Evolutionary conservation across 2,888 invertebrate genomes (phyloP).

Genomic region (Chloroclysta siterata): DNA sequence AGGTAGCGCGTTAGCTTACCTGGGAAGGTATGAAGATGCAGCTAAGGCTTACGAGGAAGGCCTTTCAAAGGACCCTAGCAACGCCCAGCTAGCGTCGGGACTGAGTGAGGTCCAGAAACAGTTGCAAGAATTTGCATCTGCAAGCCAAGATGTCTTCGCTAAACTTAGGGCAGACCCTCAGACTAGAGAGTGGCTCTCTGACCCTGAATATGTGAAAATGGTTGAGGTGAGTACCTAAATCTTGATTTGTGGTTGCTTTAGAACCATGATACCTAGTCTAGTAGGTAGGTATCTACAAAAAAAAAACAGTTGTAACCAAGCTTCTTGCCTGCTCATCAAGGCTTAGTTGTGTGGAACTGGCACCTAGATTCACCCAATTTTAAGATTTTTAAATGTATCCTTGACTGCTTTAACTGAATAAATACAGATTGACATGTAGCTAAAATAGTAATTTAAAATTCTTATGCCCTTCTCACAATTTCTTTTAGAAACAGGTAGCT

Average conservation of each 20-base stretch:
- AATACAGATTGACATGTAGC: too few species aligned
- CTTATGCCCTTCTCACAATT: too few species aligned
- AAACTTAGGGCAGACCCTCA: constrained; percentile 88
- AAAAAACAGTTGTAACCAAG: too few species aligned
- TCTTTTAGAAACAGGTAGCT: too few species aligned
- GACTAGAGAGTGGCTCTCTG: constrained; percentile 88
- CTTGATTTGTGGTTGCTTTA: not conserved
- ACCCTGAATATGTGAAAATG: constrained; percentile 89
- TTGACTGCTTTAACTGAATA: too few species aligned
- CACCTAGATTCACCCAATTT: too few species aligned
- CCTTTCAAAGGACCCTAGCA: constrained; percentile 89
- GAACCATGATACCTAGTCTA: too few species aligned
- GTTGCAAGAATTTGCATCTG: constrained; percentile 51
- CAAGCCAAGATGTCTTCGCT: constrained; percentile 71
- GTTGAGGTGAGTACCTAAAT: constrained; percentile 73
- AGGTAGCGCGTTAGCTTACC: constrained; percentile 92
- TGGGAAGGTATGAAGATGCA: constrained; percentile 90
- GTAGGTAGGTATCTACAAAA: too few species aligned
- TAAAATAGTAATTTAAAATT: too few species aligned
- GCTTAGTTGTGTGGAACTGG: too few species aligned
- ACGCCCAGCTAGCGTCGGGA: constrained; percentile 88
- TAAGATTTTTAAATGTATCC: too few species aligned
- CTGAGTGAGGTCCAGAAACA: constrained; percentile 86
- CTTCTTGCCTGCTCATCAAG: too few species aligned
- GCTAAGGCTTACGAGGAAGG: constrained; percentile 89